Base-by-base conservation (phyloP, 2,888 invertebrate species). In the Craniophora ligustri region DNA sequence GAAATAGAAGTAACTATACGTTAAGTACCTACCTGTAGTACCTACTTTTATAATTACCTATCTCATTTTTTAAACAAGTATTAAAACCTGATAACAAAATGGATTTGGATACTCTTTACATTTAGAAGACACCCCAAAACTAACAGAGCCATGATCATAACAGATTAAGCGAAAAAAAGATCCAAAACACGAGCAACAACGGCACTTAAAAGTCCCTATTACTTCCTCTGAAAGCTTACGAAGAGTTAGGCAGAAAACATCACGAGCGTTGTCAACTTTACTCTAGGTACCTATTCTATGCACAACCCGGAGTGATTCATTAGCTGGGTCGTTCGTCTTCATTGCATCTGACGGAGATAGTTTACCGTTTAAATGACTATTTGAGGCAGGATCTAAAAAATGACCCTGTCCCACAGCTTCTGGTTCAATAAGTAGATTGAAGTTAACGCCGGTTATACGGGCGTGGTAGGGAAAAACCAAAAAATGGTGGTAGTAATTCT, bases 311-410 rank as follows among this genome's bases (percentile, higher is more conserved):
- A 82, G 83, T 81, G 87, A 82, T 91, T 91, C 87, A 90, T 91
- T 91, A 90, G 83, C 61, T 72, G 88, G 85, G 81, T 91, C 91
- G 88, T 91, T 88, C 89, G 78, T 92, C 91, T 92, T 91, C 91
- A 91, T 91, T 90, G 87, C 84, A 84, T 86, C 84, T 89, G 91
- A 88, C 89, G 84, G 87, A 85, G 85, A 85, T 87, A 86, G 87
- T 87, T 89, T 81, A 85, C 72, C 78, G 82, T 83, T 85, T 81
- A 85, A 86, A 85, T 82, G 82, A 79, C 77, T 84, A 81, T 85
- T 81, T 57, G 68, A 69, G 64, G 64, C 76, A 47, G 58, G 54
- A 40, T 70, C 79, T 82, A 83, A 76, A 84, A 83, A 82, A 60
- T 40, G 40, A 61, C 49, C 40, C 57, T 47, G 56, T 60, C 55